phyloP scores from a whole-genome alignment of 2,797 vertebrate species.

The Falco cherrug region DNA sequence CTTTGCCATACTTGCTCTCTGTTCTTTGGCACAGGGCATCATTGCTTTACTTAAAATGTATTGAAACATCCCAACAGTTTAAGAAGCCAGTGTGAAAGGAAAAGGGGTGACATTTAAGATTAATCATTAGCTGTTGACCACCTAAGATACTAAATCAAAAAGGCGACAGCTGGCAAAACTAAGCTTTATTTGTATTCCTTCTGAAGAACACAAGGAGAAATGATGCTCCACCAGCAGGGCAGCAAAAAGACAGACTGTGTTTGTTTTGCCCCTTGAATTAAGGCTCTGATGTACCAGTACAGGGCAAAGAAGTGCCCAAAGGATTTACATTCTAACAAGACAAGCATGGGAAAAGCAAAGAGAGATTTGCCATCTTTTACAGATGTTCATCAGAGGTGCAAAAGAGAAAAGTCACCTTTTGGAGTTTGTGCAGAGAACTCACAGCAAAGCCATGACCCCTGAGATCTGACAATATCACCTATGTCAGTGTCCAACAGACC shows the following conservation, averaged over 20 bases:
- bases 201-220: background rate
- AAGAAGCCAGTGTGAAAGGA: background rate
- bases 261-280: background rate
- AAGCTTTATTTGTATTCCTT: background rate
- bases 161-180: background rate
- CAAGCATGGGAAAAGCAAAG: background rate
- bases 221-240: background rate
- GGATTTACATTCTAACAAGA: background rate
- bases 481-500: background rate
- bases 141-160: background rate
- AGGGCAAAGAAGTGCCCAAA: background rate
- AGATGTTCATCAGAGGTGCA: background rate
- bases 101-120: background rate
- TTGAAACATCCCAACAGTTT: background rate
- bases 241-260: background rate
- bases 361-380: background rate
- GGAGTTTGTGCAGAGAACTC: background rate
- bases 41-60: background rate
- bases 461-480: background rate
- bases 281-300: fast-evolving
- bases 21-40: background rate
- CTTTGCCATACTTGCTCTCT: background rate
- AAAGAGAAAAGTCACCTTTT: background rate
- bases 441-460: background rate
- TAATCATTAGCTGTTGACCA: background rate